These are phyloP conservation scores for Magallana nippona DNA, from an alignment of 2,888 invertebrate genomes.

Conservation along the genomic window DNA sequence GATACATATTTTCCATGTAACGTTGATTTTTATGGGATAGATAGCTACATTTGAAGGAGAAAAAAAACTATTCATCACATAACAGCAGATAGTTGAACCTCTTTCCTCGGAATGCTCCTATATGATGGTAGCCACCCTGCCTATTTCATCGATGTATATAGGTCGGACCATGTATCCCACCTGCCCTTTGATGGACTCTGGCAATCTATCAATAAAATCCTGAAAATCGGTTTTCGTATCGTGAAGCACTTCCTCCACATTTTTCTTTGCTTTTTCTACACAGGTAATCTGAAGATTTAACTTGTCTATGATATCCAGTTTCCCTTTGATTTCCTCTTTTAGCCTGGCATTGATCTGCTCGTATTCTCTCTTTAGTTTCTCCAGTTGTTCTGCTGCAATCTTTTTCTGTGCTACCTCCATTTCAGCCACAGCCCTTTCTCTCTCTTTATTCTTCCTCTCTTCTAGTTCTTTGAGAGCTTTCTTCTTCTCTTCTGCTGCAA, in stretches of 20 bases:
- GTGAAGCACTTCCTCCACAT: conserved; percentile 61
- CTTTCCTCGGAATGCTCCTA: background rate
- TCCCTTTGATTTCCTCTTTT: conserved; percentile 54
- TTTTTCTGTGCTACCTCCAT: conserved; percentile 60
- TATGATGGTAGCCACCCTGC: conserved; percentile 32
- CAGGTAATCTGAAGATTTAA: conserved; percentile 54
- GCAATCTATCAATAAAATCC: conserved; percentile 68
- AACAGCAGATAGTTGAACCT: background rate
- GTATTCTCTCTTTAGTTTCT: conserved; percentile 57
- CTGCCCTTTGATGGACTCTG: conserved; percentile 61
- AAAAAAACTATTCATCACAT: background rate
- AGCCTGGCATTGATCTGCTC: conserved; percentile 59
- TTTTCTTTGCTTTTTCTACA: conserved; percentile 57
- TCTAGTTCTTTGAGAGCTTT: conserved; percentile 57
- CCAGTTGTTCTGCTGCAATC: conserved; percentile 61
- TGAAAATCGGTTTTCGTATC: conserved; percentile 67
- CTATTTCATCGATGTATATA: conserved; percentile 68
- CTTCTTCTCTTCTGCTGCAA: conserved; percentile 60
- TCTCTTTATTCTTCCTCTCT: conserved; percentile 61
- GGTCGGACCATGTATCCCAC: conserved; percentile 68
- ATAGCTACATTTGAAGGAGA: background rate
- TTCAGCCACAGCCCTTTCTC: conserved; percentile 61
- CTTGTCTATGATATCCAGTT: conserved; percentile 52
- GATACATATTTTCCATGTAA: too few species aligned
- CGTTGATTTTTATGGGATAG: too few species aligned